A percentile compares a stretch with the other conserved stretches of the same genome.
phyloP scores from a whole-genome alignment of 2,113 vertebrate species.

The Sorex araneus region DNA sequence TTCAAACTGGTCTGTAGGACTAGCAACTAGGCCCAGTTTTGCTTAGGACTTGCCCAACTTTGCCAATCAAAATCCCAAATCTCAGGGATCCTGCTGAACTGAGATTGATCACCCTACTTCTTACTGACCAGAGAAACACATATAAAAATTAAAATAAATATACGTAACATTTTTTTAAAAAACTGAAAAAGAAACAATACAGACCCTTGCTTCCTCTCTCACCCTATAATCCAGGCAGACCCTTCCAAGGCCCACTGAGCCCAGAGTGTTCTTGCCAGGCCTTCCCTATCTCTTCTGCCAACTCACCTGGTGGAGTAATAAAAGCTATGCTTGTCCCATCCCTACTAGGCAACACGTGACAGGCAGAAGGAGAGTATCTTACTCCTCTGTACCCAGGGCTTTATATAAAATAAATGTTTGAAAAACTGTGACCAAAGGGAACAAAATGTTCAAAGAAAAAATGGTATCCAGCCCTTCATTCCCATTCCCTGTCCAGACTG shows the following conservation, averaged over 20 bases:
- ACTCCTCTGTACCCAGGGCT: background rate
- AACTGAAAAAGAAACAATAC: too few relatives aligned
- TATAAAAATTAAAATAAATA: too few relatives aligned
- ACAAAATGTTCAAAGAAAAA: background rate
- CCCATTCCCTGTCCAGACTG: background rate
- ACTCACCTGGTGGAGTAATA: background rate
- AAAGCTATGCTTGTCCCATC: background rate
- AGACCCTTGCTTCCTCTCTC: background rate
- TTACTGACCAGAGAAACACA: background rate
- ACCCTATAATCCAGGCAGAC: background rate
- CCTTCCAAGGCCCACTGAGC: background rate
- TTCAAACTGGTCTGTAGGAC: background rate
- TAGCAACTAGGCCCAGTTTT: background rate
- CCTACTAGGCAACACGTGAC: rapidly evolving
- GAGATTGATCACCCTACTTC: background rate
- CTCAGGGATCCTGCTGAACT: background rate
- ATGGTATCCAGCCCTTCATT: background rate
- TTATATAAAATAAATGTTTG: background rate
- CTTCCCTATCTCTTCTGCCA: background rate
- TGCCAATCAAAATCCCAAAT: background rate
- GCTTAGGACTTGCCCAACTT: background rate
- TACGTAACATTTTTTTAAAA: too few relatives aligned
- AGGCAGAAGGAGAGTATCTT: background rate
- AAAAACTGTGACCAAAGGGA: background rate
- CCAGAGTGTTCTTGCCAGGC: background rate